Conservation (phyloP, 2,113 vertebrate species). For the Saccopteryx bilineata region DNA sequence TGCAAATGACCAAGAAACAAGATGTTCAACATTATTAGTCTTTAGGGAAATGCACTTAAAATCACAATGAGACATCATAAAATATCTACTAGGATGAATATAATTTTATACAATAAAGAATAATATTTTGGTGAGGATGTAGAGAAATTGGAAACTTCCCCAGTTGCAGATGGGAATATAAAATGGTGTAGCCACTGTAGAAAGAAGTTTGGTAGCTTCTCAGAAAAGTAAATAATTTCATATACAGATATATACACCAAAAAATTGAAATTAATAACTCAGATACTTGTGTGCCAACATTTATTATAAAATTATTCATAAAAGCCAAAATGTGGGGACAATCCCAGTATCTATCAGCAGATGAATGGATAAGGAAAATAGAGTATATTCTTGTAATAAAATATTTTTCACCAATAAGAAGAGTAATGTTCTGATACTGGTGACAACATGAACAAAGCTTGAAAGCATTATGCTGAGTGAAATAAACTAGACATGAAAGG, state of each 20-base stretch:
- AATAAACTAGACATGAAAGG: background rate
- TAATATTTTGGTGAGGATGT: background rate
- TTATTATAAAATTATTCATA: background rate
- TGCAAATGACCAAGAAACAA: background rate
- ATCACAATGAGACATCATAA: background rate
- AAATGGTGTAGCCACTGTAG: background rate
- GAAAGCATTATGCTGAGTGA: background rate
- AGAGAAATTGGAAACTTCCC: background rate
- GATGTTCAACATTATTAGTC: background rate
- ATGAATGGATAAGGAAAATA: background rate
- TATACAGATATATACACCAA: background rate
- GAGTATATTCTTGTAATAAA: background rate
- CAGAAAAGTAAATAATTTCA: background rate
- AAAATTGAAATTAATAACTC: background rate
- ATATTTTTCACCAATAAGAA: background rate
- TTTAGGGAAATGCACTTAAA: background rate
- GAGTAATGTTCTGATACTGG: background rate
- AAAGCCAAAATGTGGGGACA: background rate
- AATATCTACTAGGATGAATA: background rate
- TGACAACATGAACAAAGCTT: background rate
- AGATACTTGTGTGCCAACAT: background rate
- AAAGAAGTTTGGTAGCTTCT: background rate
- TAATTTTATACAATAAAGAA: background rate
- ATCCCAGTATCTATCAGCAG: background rate
- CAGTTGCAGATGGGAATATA: background rate